Evolutionary conservation across 2,888 invertebrate species (phyloP), one percentile per base, ranked within the genome.

Genomic region (Drosophila meridionalis): DNA sequence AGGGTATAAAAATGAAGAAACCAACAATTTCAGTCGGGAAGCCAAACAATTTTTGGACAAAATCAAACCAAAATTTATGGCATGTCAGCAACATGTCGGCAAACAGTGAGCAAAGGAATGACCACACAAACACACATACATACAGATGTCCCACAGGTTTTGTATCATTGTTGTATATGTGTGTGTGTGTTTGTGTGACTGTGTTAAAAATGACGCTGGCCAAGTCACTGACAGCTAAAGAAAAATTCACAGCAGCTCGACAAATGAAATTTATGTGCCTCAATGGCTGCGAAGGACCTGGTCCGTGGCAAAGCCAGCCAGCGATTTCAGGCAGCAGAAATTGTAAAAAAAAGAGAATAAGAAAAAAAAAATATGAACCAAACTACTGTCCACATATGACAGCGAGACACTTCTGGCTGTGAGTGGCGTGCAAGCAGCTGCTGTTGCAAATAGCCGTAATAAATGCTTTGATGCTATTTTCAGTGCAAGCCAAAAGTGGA

Each of bases 401-500:
- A 69, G 32, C 60, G 62, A 80, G 71, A 71, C 68, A 79, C 59
- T 80, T 64, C 53, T 56, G 47, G 50, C 45, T 32, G 42, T 53
- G 64, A 34, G 61, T 36, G 55, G 12, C 48, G 30, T 28, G 53
- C 59, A 61, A 69, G 74, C 58, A 55, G 50, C 64, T 56, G 67
- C 80, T 70, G 56, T 14, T 69, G 70, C 75, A 80, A 77, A 81
- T 73, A 70, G 69, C 73, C 72, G 80, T 82, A 85, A 88, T 90
- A 88, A 88, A 88, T 91, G 85, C 83, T 80, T 85, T 91, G 83
- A 88, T 87, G 87, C 71, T 89, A 78, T 88, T 90, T 90, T 77
- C 75, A 90, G 74, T 71, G 72, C 61, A 71, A 78, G 76, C 90
- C 87, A 86, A 86, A 88, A 90, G 86, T 83, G 80, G 78, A 80